phyloP scores from a whole-genome alignment of 2,888 invertebrate species.

The Thysanoteuthis rhombus region DNA sequence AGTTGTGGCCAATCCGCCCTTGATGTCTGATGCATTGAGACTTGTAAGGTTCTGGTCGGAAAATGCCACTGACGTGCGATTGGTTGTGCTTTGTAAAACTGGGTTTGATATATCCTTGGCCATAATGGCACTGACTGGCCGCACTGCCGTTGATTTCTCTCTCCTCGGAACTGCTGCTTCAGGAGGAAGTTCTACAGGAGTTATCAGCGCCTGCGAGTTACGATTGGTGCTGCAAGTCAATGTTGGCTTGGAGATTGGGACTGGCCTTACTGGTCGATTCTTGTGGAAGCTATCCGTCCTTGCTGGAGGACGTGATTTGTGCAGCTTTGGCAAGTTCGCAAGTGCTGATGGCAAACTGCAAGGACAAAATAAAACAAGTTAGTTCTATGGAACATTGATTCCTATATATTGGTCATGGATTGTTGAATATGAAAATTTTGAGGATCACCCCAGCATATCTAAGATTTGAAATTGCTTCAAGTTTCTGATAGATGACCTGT shows the following conservation, averaged over 20 bases:
- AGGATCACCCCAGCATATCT: too few species aligned
- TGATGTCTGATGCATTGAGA: conserved; percentile 16
- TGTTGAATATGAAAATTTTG: too few species aligned
- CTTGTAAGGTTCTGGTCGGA: conserved; percentile 18
- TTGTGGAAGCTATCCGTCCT: not conserved
- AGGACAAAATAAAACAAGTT: not conserved
- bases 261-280: conserved; percentile 29
- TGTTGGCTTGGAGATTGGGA: conserved; percentile 45
- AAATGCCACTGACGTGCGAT: conserved; percentile 55
- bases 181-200: conserved; percentile 23
- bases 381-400: conserved; percentile 23
- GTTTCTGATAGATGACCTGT: too few species aligned
- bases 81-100: conserved; percentile 58
- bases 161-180: not conserved
- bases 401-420: not conserved
- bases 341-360: conserved; percentile 23
- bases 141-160: not conserved
- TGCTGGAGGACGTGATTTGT: not conserved
- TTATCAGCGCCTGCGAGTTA: conserved; percentile 42
- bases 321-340: conserved; percentile 21
- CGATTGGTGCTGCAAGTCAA: conserved; percentile 47
- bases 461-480: too few species aligned
- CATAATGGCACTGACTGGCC: conserved; percentile 34
- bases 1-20: conserved; percentile 15
- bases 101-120: conserved; percentile 58